Conservation (phyloP, 1,140 invertebrate genomes). For the Drosophila nigrodunni region DNA sequence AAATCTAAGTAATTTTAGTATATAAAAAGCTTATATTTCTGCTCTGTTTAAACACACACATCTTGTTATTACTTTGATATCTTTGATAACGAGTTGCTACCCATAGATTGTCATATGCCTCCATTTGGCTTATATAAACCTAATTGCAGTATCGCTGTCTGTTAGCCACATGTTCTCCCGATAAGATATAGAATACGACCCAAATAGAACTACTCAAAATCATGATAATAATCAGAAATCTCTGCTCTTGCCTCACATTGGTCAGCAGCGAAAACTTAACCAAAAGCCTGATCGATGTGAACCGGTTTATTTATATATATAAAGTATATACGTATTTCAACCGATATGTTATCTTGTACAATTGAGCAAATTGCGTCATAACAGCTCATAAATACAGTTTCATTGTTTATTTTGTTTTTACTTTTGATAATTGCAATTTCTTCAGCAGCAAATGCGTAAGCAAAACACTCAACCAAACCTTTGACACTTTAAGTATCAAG, state of each 20-base stretch:
- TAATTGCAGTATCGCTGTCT: slow-evolving; percentile 35
- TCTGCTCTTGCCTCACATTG: slow-evolving; percentile 51
- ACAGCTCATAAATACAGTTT: slow-evolving; percentile 44
- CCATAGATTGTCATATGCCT: slow-evolving; percentile 28
- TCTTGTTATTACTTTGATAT: neutral
- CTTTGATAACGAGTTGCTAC: slow-evolving; percentile 2
- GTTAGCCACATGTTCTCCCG: slow-evolving; percentile 24
- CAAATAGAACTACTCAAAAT: slow-evolving; percentile 25
- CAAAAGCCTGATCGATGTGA: slow-evolving; percentile 60
- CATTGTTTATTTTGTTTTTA: slow-evolving; percentile 12
- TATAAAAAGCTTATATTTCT: too few relatives aligned
- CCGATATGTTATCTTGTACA: slow-evolving; percentile 49
- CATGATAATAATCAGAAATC: slow-evolving; percentile 63
- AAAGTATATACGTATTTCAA: slow-evolving; percentile 19
- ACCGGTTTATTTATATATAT: slow-evolving; percentile 13
- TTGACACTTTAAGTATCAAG: neutral
- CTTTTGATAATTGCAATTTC: slow-evolving; percentile 52
- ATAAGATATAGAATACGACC: slow-evolving; percentile 58
- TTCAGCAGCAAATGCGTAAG: slow-evolving; percentile 27
- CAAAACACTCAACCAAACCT: neutral
- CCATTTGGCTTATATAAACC: slow-evolving; percentile 46
- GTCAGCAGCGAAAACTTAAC: slow-evolving; percentile 47
- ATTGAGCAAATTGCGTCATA: slow-evolving; percentile 65
- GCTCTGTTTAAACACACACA: neutral
- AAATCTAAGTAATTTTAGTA: too few relatives aligned